These are phyloP conservation scores for Eulemur macaco DNA, from an alignment of 2,113 vertebrate genomes.

Conservation along the genomic window DNA sequence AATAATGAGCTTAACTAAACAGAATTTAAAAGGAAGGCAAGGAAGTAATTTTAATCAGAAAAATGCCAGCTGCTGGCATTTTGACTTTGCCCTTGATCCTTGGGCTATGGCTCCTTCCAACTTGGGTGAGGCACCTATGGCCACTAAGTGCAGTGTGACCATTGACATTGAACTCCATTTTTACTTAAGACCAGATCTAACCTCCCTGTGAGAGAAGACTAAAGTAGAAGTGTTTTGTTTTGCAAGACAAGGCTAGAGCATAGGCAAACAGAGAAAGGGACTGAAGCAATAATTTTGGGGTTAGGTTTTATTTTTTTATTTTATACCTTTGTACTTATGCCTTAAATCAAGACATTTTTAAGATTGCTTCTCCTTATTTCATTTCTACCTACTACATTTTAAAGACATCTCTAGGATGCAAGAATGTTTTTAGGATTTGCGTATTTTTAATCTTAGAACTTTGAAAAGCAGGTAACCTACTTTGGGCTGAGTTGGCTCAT, in stretches of 20 bases:
- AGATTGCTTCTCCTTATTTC: not conserved
- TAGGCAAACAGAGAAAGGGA: not conserved
- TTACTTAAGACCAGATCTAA: not conserved
- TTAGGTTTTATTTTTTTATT: not conserved
- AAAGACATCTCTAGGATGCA: not conserved
- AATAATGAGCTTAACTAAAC: not conserved
- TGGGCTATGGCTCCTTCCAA: not conserved
- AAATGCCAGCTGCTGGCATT: not conserved
- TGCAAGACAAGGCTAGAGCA: not conserved
- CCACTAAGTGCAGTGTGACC: rapidly evolving
- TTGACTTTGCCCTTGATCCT: not conserved
- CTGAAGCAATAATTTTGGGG: not conserved
- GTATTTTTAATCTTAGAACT: conserved; percentile 24
- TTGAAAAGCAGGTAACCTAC: conserved; percentile 74
- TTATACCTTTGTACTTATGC: not conserved
- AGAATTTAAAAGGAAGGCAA: conserved; percentile 12
- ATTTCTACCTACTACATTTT: not conserved
- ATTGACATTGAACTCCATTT: not conserved
- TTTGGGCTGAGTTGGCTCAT: conserved; percentile 47
- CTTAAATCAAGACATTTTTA: not conserved
- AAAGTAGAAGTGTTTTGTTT: not conserved
- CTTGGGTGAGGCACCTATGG: not conserved
- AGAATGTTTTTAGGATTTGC: not conserved
- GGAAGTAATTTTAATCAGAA: not conserved
- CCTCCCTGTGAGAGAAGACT: not conserved